These are phyloP conservation scores for Myiozetetes cayanensis DNA, from an alignment of 2,113 vertebrate species.

Conservation along the genomic window DNA sequence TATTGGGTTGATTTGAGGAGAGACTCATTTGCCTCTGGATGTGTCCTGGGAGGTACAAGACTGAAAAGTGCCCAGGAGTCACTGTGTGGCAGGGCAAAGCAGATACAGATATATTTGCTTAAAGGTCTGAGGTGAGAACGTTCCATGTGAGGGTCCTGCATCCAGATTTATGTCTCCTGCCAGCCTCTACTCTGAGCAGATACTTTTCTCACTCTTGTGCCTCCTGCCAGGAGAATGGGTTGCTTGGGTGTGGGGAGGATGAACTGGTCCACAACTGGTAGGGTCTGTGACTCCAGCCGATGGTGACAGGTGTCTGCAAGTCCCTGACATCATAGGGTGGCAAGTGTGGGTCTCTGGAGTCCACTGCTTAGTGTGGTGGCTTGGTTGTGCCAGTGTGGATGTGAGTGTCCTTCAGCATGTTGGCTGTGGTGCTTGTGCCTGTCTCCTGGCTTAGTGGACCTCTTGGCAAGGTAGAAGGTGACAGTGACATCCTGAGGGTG, in stretches of 20 bases:
- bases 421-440: not conserved
- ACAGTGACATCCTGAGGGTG: not conserved
- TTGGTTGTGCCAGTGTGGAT: rapidly evolving
- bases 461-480: not conserved
- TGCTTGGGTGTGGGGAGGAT: not conserved
- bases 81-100: rapidly evolving
- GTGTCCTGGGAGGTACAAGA: not conserved
- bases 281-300: rapidly evolving
- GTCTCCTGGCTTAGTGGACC: not conserved
- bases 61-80: not conserved
- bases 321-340: not conserved
- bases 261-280: not conserved
- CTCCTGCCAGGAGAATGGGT: not conserved
- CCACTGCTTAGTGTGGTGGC: too few species aligned
- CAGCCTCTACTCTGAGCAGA: not conserved
- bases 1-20: not conserved
- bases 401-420: rapidly evolving
- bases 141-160: not conserved
- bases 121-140: rapidly evolving
- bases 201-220: rapidly evolving
- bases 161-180: not conserved
- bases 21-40: not conserved
- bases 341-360: not conserved
- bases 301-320: not conserved
- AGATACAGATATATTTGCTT: not conserved